Conservation (phyloP, 2,797 vertebrate genomes). For the Pangasius sanitwongsei region DNA sequence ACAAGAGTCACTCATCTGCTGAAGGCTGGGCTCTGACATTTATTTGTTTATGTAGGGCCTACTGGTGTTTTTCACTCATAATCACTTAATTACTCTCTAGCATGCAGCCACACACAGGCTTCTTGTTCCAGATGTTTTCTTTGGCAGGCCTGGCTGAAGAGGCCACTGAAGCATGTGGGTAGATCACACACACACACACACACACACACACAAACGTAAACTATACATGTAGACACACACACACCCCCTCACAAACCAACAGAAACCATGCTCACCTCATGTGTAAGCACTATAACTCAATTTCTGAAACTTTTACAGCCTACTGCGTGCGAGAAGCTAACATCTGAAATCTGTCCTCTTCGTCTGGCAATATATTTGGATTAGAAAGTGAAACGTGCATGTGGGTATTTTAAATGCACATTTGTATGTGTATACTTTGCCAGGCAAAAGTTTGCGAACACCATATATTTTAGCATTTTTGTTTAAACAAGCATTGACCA, state of each 20-base stretch:
- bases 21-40: slow-evolving; percentile 50
- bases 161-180: slow-evolving; percentile 57
- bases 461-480: not conserved
- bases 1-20: slow-evolving; percentile 50
- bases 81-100: slow-evolving; percentile 58
- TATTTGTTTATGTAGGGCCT: slow-evolving; percentile 61
- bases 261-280: slow-evolving; percentile 26
- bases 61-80: slow-evolving; percentile 60
- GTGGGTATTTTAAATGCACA: not conserved
- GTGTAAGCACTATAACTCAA: slow-evolving; percentile 22
- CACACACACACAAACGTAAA: slow-evolving; percentile 1
- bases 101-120: slow-evolving; percentile 57
- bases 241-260: slow-evolving; percentile 22
- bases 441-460: not conserved
- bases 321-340: not conserved
- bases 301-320: slow-evolving; percentile 4
- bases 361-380: slow-evolving; percentile 5
- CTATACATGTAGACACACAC: slow-evolving; percentile 8
- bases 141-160: slow-evolving; percentile 56
- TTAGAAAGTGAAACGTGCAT: not conserved
- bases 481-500: not conserved
- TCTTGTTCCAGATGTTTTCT: slow-evolving; percentile 61
- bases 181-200: slow-evolving; percentile 5
- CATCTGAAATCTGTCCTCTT: slow-evolving; percentile 15
- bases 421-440: not conserved